Evolutionary conservation across 1,140 invertebrate genomes (phyloP), one percentile per base, ranked within the genome.

Genomic region (Wiebesia pumilae): DNA sequence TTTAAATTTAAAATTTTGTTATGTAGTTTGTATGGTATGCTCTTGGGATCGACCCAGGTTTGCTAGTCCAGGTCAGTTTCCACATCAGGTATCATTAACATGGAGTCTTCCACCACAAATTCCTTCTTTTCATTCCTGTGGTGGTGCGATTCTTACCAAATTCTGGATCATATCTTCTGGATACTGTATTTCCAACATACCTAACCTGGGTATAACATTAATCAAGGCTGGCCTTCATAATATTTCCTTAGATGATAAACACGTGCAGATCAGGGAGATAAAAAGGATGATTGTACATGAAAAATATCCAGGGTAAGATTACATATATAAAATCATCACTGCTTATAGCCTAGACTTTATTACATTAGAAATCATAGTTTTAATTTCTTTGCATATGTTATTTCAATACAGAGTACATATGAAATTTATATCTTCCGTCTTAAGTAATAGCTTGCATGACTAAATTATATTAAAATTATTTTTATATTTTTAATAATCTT

Each of bases 91-190:
- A 10, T 93, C 93, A 7, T 79, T 93, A 33, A 83, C 90, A 27
- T 88, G 85, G 21, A 58, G 43, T 0, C 88, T 88, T 0, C 51
- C 62, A n/a, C 83, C 67, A 3, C 58, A 69, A 9, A n/a, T 85
- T 6, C 54, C 30, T 3, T 10, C 73, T 47, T 24, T 27, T 16
- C 86, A 87, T 21, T 51, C 69, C 0, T 87, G 86, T 30, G 58
- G 86, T 24, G 86, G 86, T 62, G 69, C 94, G 9, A 93, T 95
- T 78, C 83, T 95, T 40, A 90, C 84, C 27, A 87, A 91, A 12
- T 80, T 90, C 0, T 94, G 91, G 88, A 82, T 95, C 51, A 69
- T 95, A 12, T 94, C 94, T 9, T 94, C 95, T 73, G 95, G 92
- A 78, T 95, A 96, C 87, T 95, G 95, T 83, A 21, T 81, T 30